Conservation (phyloP, 2,113 vertebrate species). For the Scomber japonicus region DNA sequence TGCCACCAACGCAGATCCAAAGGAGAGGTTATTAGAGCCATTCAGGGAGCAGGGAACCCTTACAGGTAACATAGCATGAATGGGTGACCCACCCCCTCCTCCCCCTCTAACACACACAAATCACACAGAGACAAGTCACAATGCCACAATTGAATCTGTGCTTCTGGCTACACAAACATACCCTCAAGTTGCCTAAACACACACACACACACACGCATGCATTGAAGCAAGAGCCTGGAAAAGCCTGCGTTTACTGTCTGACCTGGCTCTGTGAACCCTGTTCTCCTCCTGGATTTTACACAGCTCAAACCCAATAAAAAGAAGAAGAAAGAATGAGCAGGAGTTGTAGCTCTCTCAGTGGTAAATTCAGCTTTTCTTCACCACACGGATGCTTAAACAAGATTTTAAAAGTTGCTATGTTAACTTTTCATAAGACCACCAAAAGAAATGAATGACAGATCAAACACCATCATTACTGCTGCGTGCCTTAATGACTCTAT, state of each 20-base stretch:
- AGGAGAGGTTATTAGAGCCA: slow-evolving; percentile 19
- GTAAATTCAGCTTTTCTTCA: not conserved
- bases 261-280: slow-evolving; percentile 12
- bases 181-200: not conserved
- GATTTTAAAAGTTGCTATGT: not conserved
- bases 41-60: slow-evolving; percentile 2
- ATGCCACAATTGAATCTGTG: not conserved
- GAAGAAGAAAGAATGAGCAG: not conserved
- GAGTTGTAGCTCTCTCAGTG: not conserved
- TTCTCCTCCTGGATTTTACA: not conserved
- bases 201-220: not conserved
- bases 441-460: not conserved
- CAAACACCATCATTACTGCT: slow-evolving; percentile 2
- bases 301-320: not conserved
- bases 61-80: not conserved
- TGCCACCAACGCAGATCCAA: slow-evolving; percentile 32
- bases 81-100: too few relatives aligned
- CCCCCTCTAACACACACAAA: not conserved
- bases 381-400: not conserved
- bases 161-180: not conserved
- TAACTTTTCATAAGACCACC: not conserved
- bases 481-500: not conserved
- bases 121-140: slow-evolving; percentile 2
- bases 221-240: slow-evolving; percentile 7
- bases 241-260: slow-evolving; percentile 17